These are phyloP conservation scores for Agapostemon virescens DNA, from an alignment of 2,888 invertebrate genomes.

Conservation along the genomic window DNA sequence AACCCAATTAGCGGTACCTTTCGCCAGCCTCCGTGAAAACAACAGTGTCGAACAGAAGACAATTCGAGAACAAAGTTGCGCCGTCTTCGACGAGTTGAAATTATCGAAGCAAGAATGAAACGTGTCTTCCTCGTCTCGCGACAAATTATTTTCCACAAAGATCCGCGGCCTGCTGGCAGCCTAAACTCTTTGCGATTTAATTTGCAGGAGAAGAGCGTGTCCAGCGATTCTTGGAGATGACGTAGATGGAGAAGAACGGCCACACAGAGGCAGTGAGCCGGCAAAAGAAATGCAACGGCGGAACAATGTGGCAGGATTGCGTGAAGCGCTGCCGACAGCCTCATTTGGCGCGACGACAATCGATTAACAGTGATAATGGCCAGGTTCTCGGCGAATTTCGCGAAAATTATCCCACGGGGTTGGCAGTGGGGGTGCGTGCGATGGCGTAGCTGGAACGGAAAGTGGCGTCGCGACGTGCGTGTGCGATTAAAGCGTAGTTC, in stretches of 20 bases:
- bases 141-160: too few species aligned
- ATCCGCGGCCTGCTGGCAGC: too few species aligned
- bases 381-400: conserved; percentile 39
- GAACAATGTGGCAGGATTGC: background rate
- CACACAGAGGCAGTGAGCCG: background rate
- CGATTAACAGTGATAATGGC: conserved; percentile 21
- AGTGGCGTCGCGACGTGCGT: conserved; percentile 25
- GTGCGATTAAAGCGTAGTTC: conserved; percentile 28
- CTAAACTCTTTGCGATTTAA: too few species aligned
- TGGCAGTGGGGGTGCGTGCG: background rate
- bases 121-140: too few species aligned
- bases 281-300: background rate
- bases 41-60: too few species aligned
- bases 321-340: conserved; percentile 24
- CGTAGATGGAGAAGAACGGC: background rate
- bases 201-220: too few species aligned
- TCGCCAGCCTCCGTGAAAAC: too few species aligned
- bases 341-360: conserved; percentile 42
- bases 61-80: too few species aligned
- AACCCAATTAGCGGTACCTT: too few species aligned
- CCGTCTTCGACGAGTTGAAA: too few species aligned
- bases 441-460: conserved; percentile 25
- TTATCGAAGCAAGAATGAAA: too few species aligned
- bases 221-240: background rate
- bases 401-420: conserved; percentile 40